Evolutionary conservation across 2,797 vertebrate species (phyloP).

Genomic region (Helostoma temminkii): DNA sequence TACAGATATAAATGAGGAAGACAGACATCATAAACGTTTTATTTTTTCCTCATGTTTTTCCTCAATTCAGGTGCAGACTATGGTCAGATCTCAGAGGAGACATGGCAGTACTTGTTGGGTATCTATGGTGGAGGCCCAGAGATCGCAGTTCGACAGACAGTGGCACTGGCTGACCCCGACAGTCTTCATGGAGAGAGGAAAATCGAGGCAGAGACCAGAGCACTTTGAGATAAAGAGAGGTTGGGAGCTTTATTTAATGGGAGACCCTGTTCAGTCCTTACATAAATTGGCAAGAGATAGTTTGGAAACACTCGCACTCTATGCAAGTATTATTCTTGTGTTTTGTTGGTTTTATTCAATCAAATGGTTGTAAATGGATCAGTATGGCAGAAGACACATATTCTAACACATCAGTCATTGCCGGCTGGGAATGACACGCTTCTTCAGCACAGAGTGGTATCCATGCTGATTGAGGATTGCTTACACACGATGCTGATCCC

Average conservation of each 20-base stretch:
- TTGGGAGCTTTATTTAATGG: constrained; percentile 22
- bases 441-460: no score
- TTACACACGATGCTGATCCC: no score
- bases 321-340: no score
- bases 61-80: constrained; percentile 92
- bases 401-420: no score
- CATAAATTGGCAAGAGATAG: no score
- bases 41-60: neutral
- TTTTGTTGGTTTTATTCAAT: no score
- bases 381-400: no score
- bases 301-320: no score
- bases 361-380: no score
- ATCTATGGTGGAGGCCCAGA: constrained; percentile 95
- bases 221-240: constrained; percentile 84
- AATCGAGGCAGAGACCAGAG: constrained; percentile 95
- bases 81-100: constrained; percentile 98
- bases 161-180: constrained; percentile 87
- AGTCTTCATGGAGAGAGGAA: constrained; percentile 93
- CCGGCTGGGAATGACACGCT: no score
- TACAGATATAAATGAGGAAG: neutral
- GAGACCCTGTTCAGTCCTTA: neutral
- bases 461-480: no score
- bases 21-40: neutral
- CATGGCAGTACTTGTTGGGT: constrained; percentile 92
- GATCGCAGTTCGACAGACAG: constrained; percentile 92